Base-by-base conservation (phyloP, 1,140 invertebrate species). In the Parasteatoda tepidariorum region DNA sequence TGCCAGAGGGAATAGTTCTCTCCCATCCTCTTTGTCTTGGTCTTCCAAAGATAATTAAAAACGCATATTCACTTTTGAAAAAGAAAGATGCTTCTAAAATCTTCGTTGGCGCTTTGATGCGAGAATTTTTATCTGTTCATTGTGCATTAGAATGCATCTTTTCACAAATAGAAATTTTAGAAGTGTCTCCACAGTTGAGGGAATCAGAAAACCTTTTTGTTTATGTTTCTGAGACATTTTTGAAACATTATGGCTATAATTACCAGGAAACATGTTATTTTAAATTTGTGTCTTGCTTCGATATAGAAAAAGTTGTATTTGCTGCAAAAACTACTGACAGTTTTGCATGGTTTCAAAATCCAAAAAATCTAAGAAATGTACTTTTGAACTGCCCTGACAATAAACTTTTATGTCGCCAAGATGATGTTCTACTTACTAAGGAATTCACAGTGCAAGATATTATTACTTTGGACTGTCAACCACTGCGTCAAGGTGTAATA, bases 391-490 rank as follows among this genome's bases (percentile, higher is more conserved):
- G 61, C 18, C 54, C 57, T 48, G 33, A 48, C 6, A 33, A 83
- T 55, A 64, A 71, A 66, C 7, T 66, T 7, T 38, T 74, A 0
- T 83, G 81, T 34, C 57, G 81, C 6, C 59, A 70, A 73, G 41
- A 38, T 33, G 81, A 83, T 66, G 59, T 83, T 1, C 30, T 83
- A 31, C 67, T 83, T 71, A 41, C 54, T 18, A 64, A 66, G 57
- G 9, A 30, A 24, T 41, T 67, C 1, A 48, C 71, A 4, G 11
- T 26, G 38, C 3, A 30, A 7, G 54, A 70, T 48, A 31, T 61
- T 67, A 66, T 75, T 15, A 67, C 62, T 61, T 15, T 84, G 9
- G 73, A 76, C 38, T 84, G 82, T n/a, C 61, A 76, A 11, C 82
- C 82, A 26, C 28, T 84, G 2, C 24, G 38, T 18, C 82, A 84